Conservation (phyloP, 1,140 invertebrate species). For the Microplitis demolitor region DNA sequence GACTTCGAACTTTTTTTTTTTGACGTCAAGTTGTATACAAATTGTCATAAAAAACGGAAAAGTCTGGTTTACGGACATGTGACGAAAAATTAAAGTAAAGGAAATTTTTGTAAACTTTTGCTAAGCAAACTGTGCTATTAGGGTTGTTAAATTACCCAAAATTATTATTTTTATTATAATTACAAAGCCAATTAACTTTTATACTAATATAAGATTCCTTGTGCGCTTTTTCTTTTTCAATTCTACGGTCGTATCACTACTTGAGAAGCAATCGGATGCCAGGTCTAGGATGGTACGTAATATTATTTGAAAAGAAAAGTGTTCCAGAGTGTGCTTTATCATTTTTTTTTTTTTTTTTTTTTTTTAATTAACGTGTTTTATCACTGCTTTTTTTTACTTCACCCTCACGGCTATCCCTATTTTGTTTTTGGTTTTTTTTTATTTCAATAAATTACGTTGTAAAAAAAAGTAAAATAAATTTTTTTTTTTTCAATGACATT, state of each 20-base stretch:
- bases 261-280: slow-evolving; percentile 37
- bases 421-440: slow-evolving; percentile 2
- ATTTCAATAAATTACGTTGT: no score
- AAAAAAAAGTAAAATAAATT: no score
- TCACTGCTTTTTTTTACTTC: not conserved
- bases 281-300: slow-evolving; percentile 35
- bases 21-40: no score
- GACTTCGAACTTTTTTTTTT: no score
- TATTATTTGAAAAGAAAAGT: slow-evolving; percentile 1
- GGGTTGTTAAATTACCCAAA: no score
- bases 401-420: not conserved
- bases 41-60: no score
- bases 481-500: not conserved
- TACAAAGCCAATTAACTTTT: slow-evolving; percentile 13
- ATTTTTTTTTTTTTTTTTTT: no score
- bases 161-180: not conserved
- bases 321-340: slow-evolving; percentile 14
- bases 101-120: no score
- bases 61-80: no score
- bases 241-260: slow-evolving; percentile 3
- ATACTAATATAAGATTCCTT: slow-evolving; percentile 29
- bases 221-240: slow-evolving; percentile 30
- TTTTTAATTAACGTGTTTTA: not conserved
- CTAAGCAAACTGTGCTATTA: no score
- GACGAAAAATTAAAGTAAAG: no score